These are phyloP conservation scores for Actinernus sp. DNA, from an alignment of 92 coral and sea anemone genomes.

Conservation along the genomic window DNA sequence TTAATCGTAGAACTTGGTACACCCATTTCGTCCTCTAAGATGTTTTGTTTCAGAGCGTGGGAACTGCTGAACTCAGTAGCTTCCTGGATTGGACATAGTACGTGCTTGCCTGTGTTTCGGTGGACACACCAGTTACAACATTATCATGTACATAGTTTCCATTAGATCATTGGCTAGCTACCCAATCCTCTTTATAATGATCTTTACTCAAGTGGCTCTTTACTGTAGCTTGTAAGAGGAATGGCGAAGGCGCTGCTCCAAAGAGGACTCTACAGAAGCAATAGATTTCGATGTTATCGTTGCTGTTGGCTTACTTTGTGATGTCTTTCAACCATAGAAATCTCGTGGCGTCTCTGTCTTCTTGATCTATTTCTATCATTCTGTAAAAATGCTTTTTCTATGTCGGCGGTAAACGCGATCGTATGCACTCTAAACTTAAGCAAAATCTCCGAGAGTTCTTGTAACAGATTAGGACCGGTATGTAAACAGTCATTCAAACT, in stretches of 20 bases:
- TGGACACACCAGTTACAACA: neutral
- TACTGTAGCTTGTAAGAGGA: neutral
- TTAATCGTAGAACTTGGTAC: neutral
- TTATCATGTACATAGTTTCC: neutral
- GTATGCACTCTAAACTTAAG: neutral
- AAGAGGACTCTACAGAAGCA: neutral
- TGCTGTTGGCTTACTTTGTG: neutral
- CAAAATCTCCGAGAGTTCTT: neutral
- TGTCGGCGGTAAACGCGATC: neutral
- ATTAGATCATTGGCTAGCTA: neutral
- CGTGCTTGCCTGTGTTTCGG: neutral
- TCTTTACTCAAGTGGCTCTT: neutral
- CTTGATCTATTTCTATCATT: neutral
- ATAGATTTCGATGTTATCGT: neutral
- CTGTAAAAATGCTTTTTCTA: neutral
- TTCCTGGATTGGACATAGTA: constrained; percentile 1
- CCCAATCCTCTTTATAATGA: neutral
- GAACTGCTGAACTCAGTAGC: too few species aligned
- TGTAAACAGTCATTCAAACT: neutral
- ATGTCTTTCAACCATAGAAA: neutral
- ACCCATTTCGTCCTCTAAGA: neutral
- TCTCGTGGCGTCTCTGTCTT: neutral
- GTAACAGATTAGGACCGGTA: neutral
- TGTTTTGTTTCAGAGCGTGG: neutral
- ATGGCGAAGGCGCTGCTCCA: neutral